Conservation (phyloP, 2,888 invertebrate genomes). For the Hipparchia sbordonii region DNA sequence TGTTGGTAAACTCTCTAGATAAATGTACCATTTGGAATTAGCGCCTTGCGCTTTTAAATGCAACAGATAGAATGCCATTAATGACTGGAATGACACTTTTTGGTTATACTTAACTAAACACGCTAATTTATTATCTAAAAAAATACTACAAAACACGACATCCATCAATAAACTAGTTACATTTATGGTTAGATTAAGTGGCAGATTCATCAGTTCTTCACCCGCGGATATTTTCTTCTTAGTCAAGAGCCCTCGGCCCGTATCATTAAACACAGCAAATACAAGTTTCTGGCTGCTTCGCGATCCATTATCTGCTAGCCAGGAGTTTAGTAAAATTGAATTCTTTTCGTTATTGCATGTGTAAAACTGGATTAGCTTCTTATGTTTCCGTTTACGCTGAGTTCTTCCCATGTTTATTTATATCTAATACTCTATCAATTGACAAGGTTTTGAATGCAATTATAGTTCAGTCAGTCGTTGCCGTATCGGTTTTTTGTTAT, state of each 20-base stretch:
- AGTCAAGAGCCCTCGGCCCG: slow-evolving; percentile 90
- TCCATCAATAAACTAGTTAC: slow-evolving; percentile 81
- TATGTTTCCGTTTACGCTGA: slow-evolving; percentile 65
- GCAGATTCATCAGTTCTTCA: slow-evolving; percentile 84
- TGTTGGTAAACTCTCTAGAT: slow-evolving; percentile 87
- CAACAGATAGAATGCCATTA: slow-evolving; percentile 88
- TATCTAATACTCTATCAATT: slow-evolving; percentile 16
- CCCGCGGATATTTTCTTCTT: slow-evolving; percentile 79
- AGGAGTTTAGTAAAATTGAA: slow-evolving; percentile 76
- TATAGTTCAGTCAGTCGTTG: neutral
- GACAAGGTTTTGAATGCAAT: slow-evolving; percentile 2
- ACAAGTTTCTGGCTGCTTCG: slow-evolving; percentile 80
- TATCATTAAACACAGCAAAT: slow-evolving; percentile 83
- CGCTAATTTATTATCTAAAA: slow-evolving; percentile 69
- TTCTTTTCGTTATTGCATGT: slow-evolving; percentile 62
- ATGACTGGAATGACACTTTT: slow-evolving; percentile 85
- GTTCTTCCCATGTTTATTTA: slow-evolving; percentile 77
- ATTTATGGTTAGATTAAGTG: slow-evolving; percentile 83
- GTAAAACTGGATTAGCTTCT: slow-evolving; percentile 57
- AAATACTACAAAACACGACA: slow-evolving; percentile 76
- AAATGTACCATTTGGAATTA: slow-evolving; percentile 84
- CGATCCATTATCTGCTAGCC: slow-evolving; percentile 82
- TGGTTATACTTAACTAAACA: slow-evolving; percentile 66
- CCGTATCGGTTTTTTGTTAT: neutral
- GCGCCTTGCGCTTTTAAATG: slow-evolving; percentile 84